Evolutionary conservation across 2,797 vertebrate genomes (phyloP).

Genomic region (Lateolabrax maculatus): DNA sequence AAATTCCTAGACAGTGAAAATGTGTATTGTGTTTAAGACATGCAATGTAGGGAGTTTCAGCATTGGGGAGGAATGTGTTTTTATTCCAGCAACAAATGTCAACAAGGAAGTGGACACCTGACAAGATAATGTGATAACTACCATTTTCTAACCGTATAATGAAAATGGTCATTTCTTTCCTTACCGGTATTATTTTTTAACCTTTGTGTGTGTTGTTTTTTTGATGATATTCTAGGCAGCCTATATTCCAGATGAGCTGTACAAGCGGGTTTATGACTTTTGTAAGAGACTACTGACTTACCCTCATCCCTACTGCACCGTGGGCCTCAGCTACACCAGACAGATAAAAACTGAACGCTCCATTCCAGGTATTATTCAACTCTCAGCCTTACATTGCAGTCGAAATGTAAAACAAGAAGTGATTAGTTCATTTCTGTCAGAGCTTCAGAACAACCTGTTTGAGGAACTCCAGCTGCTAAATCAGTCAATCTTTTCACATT

Average conservation of each 20-base stretch:
- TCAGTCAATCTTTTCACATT: not conserved
- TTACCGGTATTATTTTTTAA: not conserved
- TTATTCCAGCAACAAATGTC: not conserved
- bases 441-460: not conserved
- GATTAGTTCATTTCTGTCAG: not conserved
- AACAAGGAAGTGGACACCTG: conserved; percentile 27
- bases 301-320: conserved; percentile 91
- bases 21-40: not conserved
- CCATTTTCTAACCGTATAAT: accelerated
- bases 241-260: conserved; percentile 91
- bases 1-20: too few relatives aligned
- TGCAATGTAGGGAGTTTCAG: not conserved
- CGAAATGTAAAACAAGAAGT: not conserved
- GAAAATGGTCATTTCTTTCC: not conserved
- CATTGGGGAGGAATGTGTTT: not conserved
- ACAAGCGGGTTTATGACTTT: conserved; percentile 89
- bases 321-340: conserved; percentile 89
- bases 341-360: conserved; percentile 88
- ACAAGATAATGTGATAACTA: not conserved
- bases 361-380: conserved; percentile 84
- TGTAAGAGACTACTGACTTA: conserved; percentile 92
- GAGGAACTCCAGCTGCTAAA: not conserved
- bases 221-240: conserved; percentile 83
- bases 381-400: too few relatives aligned
- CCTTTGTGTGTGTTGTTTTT: conserved; percentile 1